Percentiles rank a stretch among this genome's conserved stretches.
Conservation (phyloP, 2,888 invertebrate genomes). For the Stictocephala bisonia region DNA sequence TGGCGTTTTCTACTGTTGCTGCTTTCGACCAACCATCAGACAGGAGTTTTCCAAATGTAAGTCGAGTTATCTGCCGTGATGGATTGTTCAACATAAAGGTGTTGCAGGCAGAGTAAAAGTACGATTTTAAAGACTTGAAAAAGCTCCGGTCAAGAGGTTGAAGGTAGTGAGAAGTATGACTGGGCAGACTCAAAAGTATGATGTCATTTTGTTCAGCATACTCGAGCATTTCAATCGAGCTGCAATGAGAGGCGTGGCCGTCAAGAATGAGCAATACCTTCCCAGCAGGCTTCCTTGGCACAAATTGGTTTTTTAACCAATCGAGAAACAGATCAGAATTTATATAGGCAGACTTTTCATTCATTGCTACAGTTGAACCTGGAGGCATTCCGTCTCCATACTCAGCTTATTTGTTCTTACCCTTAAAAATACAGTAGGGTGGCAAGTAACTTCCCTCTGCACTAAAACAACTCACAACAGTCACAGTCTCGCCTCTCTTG, state of each 20-base stretch:
- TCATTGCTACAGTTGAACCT: constrained; percentile 1
- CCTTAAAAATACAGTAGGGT: too few species aligned
- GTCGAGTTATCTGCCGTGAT: constrained; percentile 20
- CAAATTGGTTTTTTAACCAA: constrained; percentile 35
- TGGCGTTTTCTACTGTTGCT: constrained; percentile 7
- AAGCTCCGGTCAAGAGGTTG: constrained; percentile 33
- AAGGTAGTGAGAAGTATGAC: constrained; percentile 21
- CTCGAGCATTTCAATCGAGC: constrained; percentile 30
- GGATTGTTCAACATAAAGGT: constrained; percentile 36
- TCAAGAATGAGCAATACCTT: constrained; percentile 32
- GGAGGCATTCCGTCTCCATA: constrained; percentile 43
- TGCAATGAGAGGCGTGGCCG: constrained; percentile 14
- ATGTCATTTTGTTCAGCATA: constrained; percentile 30
- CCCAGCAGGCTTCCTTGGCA: constrained; percentile 35
- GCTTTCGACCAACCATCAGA: constrained; percentile 33
- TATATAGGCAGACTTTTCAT: constrained; percentile 23
- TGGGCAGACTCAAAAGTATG: constrained; percentile 16
- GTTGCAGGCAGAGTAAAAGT: constrained; percentile 30
- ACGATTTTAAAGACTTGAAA: constrained; percentile 32
- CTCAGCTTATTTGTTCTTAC: too few species aligned
- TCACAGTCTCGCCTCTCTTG: too few species aligned
- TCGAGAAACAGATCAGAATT: constrained; percentile 34
- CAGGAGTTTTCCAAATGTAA: constrained; percentile 31
- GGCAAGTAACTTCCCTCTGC: too few species aligned
- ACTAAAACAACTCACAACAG: too few species aligned